These are phyloP conservation scores for Lasioglossum malachurum DNA, from an alignment of 2,888 invertebrate genomes.

Conservation along the genomic window DNA sequence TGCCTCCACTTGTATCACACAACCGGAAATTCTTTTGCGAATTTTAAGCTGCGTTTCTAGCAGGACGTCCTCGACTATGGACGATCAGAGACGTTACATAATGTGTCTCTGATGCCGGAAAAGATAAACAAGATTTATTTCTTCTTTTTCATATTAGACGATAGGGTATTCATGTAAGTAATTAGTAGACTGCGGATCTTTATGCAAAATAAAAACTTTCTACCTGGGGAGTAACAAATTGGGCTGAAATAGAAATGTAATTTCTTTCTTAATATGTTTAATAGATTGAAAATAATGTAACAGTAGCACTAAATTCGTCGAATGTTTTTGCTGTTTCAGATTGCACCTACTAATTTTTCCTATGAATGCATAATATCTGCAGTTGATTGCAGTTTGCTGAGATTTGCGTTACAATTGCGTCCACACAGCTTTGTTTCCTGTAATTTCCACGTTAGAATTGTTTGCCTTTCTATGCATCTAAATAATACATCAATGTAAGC, in stretches of 20 bases:
- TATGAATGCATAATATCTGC: neutral
- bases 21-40: neutral
- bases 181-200: too few relatives aligned
- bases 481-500: neutral
- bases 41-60: neutral
- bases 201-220: too few relatives aligned
- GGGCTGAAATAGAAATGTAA: too few relatives aligned
- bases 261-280: too few relatives aligned
- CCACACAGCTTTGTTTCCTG: neutral
- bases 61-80: neutral
- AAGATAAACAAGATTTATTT: neutral
- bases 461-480: neutral
- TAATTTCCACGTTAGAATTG: neutral
- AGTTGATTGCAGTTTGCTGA: neutral
- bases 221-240: too few relatives aligned
- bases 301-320: too few relatives aligned
- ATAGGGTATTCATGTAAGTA: too few relatives aligned
- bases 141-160: neutral
- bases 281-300: too few relatives aligned
- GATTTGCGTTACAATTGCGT: neutral
- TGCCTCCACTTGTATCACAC: neutral
- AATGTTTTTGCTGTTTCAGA: too few relatives aligned
- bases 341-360: too few relatives aligned
- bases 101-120: neutral
- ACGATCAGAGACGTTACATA: neutral